Percentiles rank a stretch among this genome's conserved stretches.
phyloP scores from a whole-genome alignment of 2,888 invertebrate genomes.

The Macrophya annulata region DNA sequence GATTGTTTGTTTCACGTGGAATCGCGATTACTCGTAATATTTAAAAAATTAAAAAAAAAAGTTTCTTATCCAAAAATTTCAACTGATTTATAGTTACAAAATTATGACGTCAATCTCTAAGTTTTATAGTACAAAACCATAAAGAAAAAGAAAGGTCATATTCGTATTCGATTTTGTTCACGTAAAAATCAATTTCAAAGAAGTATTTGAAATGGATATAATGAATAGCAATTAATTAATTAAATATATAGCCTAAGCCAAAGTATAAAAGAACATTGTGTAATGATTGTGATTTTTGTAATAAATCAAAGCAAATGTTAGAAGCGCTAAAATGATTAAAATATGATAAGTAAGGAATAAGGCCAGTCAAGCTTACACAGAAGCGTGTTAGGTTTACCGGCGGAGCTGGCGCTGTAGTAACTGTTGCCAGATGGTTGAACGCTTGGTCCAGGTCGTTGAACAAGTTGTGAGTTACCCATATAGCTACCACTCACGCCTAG shows the following conservation, averaged over 20 bases:
- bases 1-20: neutral
- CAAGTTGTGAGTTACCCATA: conserved; percentile 84
- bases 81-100: neutral
- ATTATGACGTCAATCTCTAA: neutral
- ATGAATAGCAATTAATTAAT: neutral
- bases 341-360: conserved; percentile 61
- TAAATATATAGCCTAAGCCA: neutral
- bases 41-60: neutral
- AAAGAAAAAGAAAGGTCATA: neutral
- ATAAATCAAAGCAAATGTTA: conserved; percentile 48
- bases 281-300: neutral
- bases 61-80: neutral
- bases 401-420: conserved; percentile 78
- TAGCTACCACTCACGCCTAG: conserved; percentile 82
- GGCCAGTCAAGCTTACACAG: conserved; percentile 68
- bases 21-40: neutral
- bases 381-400: conserved; percentile 72
- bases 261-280: neutral
- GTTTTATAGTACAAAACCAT: neutral
- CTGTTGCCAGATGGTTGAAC: conserved; percentile 78
- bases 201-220: neutral
- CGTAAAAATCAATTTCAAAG: neutral
- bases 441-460: conserved; percentile 83
- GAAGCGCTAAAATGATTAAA: conserved; percentile 47
- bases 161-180: neutral